Conservation (phyloP, 2,797 vertebrate species). For the Molossus alvarezi region DNA sequence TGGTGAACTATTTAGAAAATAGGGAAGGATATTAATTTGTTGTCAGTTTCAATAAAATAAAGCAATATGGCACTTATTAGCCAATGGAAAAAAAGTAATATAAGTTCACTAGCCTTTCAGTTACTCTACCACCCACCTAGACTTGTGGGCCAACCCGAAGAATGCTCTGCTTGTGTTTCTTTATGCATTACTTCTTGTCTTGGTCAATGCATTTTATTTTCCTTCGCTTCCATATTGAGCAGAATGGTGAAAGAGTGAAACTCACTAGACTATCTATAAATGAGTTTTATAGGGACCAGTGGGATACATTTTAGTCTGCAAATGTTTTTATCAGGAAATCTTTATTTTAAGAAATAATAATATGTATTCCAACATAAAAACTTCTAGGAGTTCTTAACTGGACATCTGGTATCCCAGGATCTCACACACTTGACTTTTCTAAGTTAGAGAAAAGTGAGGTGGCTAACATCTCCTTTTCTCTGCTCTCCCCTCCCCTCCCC, state of each 20-base stretch:
- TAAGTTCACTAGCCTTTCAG: not conserved
- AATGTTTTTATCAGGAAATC: conserved; percentile 53
- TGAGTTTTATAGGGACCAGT: not conserved
- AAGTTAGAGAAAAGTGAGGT: not conserved
- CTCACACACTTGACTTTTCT: not conserved
- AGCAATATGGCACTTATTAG: not conserved
- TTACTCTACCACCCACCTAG: not conserved
- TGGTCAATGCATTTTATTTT: conserved; percentile 69
- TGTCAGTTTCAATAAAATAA: not conserved
- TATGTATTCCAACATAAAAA: conserved; percentile 18
- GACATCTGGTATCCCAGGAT: not conserved
- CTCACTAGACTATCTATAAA: conserved; percentile 67
- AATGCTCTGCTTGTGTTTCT: not conserved
- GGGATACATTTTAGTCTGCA: not conserved
- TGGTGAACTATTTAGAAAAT: not conserved
- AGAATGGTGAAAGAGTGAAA: conserved; percentile 71
- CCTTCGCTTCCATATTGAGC: conserved; percentile 58
- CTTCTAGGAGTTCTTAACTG: not conserved
- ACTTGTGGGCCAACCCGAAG: not conserved
- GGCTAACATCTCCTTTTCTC: too few relatives aligned
- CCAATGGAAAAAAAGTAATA: not conserved
- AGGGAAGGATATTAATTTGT: not conserved
- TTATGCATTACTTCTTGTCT: conserved; percentile 38
- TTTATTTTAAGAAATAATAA: conserved; percentile 76
- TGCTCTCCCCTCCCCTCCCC: too few relatives aligned